Base-by-base conservation (phyloP, 1,140 invertebrate species). In the Musca domestica region DNA sequence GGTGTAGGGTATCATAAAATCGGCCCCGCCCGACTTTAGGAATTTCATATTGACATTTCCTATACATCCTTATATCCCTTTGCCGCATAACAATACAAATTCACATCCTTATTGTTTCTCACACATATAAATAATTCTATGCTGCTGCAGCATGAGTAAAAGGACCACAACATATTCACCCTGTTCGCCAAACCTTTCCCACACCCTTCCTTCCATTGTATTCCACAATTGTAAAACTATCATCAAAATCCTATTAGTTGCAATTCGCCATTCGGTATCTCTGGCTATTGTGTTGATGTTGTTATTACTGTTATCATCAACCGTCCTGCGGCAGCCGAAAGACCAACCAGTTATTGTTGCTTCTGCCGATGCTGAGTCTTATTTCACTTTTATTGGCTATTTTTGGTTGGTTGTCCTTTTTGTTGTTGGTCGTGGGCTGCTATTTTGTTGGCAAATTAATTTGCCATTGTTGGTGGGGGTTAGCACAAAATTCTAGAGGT, bases 201-300 rank as follows among this genome's bases (percentile, higher is more conserved):
- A 41, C 10, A 5, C 10, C 34, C 34, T 10, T 10, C 4, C 4
- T 9, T 2, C 34, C 5, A 41, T 61, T 61, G 56, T 61, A 19
- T 1, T 34, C 56, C 6, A 30, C 25, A 34, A 30, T 23, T 61
- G 56, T 61, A 61, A 61, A 64, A 64, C 41, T 48, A 64, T 48
- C 63, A 64, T 64, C 63, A 64, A 64, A 64, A 64, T 64, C 63
- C 63, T 47, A 64, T 64, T 64, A 64, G 63, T 48, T 47, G 63
- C 63, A 64, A 47, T 64, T 48, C 63, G 22, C 63, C 12, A 15
- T 64, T 47, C 19, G 17, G 14, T 47, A 20, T 64, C 47, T 48
- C 23, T 64, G 17, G 9, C n/a, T n/a, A 51, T 17, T 61, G 56
- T 56, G 15, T 19, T 20, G 30, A 19, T 41, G 54, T 20, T 20